Percentiles rank a stretch among this genome's conserved stretches.
These are phyloP conservation scores for Drosophila eugracilis DNA, from an alignment of 1,140 invertebrate species.

Conservation along the genomic window DNA sequence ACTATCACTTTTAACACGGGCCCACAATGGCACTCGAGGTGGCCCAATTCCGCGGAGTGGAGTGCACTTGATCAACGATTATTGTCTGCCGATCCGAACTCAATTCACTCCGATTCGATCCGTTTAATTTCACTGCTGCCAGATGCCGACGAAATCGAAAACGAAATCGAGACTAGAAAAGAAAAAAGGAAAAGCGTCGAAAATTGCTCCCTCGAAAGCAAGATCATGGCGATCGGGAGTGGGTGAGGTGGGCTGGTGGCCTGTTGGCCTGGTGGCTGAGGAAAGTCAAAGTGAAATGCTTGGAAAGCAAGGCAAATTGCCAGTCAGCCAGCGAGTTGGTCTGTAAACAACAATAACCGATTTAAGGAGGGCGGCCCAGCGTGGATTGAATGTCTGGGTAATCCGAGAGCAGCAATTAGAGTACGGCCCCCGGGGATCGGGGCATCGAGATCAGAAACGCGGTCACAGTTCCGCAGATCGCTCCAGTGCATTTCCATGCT, in stretches of 20 bases:
- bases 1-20: conserved; percentile 56
- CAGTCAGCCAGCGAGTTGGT: conserved; percentile 28
- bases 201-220: conserved; percentile 71
- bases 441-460: conserved; percentile 71
- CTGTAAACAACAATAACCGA: conserved; percentile 15
- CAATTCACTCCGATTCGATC: conserved; percentile 50
- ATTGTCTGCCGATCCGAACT: conserved; percentile 63
- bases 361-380: conserved; percentile 17
- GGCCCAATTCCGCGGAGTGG: conserved; percentile 69
- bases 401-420: conserved; percentile 37
- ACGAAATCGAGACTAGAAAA: conserved; percentile 32
- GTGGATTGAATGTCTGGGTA: conserved; percentile 30
- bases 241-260: conserved; percentile 60
- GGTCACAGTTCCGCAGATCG: conserved; percentile 62
- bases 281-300: conserved; percentile 81
- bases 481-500: conserved; percentile 74
- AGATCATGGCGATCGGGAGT: conserved; percentile 47
- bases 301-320: conserved; percentile 78
- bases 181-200: conserved; percentile 77
- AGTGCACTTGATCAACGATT: conserved; percentile 71
- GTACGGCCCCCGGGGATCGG: conserved; percentile 32
- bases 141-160: conserved; percentile 27
- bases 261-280: no score
- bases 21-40: conserved; percentile 66
- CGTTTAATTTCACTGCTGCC: conserved; percentile 58